phyloP scores from a whole-genome alignment of 2,797 vertebrate genomes.

The Myotis myotis region DNA sequence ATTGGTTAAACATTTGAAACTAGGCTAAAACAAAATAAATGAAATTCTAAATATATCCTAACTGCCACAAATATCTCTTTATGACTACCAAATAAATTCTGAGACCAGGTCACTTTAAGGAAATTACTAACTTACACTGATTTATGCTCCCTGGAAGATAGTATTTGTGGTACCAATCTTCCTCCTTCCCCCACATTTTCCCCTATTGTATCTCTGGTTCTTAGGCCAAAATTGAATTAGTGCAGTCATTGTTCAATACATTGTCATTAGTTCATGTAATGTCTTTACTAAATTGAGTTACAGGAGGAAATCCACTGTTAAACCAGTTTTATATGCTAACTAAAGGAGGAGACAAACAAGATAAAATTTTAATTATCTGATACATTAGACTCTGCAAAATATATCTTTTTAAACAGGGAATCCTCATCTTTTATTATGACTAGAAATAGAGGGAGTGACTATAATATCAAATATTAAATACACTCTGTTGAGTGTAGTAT shows the following conservation, averaged over 20 bases:
- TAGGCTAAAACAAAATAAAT: slow-evolving; percentile 23
- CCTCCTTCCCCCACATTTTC: background rate
- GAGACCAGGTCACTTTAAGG: background rate
- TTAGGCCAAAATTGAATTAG: slow-evolving; percentile 18
- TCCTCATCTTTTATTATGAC: slow-evolving; percentile 23
- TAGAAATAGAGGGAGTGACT: background rate
- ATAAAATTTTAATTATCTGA: slow-evolving; percentile 31
- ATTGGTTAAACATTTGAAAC: slow-evolving; percentile 26
- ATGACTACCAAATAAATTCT: background rate
- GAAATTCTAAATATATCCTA: slow-evolving; percentile 27
- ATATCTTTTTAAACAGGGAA: slow-evolving; percentile 6
- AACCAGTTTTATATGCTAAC: slow-evolving; percentile 26
- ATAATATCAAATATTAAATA: slow-evolving; percentile 15
- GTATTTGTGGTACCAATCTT: background rate
- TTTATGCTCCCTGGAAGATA: background rate
- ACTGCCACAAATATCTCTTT: background rate
- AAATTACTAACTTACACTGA: background rate
- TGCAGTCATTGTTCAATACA: background rate
- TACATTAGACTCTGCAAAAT: background rate
- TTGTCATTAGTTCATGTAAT: background rate
- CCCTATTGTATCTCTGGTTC: background rate
- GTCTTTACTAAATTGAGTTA: slow-evolving; percentile 28
- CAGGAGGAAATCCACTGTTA: background rate
- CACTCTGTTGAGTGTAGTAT: background rate
- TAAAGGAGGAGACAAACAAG: background rate